Evolutionary conservation across 2,888 invertebrate species (phyloP).

Genomic region (Endotricha flammealis): DNA sequence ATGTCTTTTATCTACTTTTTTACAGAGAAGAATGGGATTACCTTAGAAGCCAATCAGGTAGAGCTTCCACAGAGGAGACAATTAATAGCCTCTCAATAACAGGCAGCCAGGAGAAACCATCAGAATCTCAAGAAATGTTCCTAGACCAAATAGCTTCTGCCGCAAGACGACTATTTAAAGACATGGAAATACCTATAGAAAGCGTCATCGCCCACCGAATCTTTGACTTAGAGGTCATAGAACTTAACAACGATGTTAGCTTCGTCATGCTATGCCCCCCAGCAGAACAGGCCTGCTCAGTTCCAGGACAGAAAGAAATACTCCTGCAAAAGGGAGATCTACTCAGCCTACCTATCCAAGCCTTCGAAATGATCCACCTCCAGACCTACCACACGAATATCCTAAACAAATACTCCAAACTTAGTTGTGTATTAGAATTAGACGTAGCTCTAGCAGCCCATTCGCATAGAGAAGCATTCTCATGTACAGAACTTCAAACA

Average conservation of each 20-base stretch:
- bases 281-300: slow-evolving; percentile 94
- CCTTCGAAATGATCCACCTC: slow-evolving; percentile 96
- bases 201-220: slow-evolving; percentile 87
- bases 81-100: slow-evolving; percentile 50
- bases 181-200: slow-evolving; percentile 86
- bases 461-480: slow-evolving; percentile 96
- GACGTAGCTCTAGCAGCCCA: slow-evolving; percentile 95
- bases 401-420: slow-evolving; percentile 92
- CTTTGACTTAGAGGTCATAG: slow-evolving; percentile 96
- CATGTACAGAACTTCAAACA: slow-evolving; percentile 89
- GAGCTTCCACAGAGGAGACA: slow-evolving; percentile 41
- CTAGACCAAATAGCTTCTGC: slow-evolving; percentile 87
- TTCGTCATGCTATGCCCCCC: slow-evolving; percentile 95
- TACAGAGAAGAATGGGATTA: slow-evolving; percentile 97
- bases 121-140: slow-evolving; percentile 89
- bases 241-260: slow-evolving; percentile 93
- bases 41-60: slow-evolving; percentile 80
- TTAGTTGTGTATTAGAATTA: slow-evolving; percentile 95
- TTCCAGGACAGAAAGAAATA: slow-evolving; percentile 91
- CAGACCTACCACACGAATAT: slow-evolving; percentile 95
- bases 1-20: slow-evolving; percentile 28
- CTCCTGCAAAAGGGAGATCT: slow-evolving; percentile 90
- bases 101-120: slow-evolving; percentile 65
- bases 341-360: slow-evolving; percentile 94
- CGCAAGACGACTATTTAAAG: slow-evolving; percentile 85